phyloP scores from a whole-genome alignment of 2,888 invertebrate genomes.

The Protodeltote pygarga region DNA sequence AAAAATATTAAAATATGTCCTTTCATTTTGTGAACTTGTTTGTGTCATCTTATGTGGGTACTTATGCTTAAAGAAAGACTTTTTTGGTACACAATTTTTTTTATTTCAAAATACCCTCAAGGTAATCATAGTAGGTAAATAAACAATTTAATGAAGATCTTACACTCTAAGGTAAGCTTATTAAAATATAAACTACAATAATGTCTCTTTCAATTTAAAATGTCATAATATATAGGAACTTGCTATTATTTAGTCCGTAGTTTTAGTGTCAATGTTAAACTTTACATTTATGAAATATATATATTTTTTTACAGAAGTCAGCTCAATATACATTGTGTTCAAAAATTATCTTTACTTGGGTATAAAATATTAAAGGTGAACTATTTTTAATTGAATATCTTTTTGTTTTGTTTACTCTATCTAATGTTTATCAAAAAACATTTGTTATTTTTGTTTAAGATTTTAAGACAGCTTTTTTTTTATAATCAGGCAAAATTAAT shows the following conservation, averaged over 20 bases:
- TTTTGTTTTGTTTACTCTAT: too few species aligned
- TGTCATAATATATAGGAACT: constrained; percentile 21
- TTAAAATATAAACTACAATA: constrained; percentile 1
- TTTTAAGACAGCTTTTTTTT: too few species aligned
- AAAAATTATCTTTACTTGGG: too few species aligned
- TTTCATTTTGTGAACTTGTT: not conserved
- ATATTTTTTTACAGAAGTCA: not conserved
- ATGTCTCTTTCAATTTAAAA: too few species aligned
- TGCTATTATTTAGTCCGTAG: constrained; percentile 4
- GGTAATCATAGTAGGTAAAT: constrained; percentile 4
- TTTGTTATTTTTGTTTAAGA: too few species aligned
- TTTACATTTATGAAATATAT: not conserved
- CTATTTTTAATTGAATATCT: too few species aligned
- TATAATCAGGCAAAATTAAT: too few species aligned
- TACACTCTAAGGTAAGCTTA: constrained; percentile 6
- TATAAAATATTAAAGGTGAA: too few species aligned
- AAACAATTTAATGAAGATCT: constrained; percentile 9
- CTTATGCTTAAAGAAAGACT: constrained; percentile 10
- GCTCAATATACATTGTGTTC: too few species aligned
- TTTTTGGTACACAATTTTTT: constrained; percentile 3
- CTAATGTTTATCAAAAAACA: too few species aligned
- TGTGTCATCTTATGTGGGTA: not conserved
- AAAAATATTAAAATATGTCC: too few species aligned
- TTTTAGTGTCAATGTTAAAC: not conserved
- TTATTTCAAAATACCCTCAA: constrained; percentile 10